Base-by-base conservation (phyloP, 1,140 invertebrate species). In the Tetranychus urticae region DNA sequence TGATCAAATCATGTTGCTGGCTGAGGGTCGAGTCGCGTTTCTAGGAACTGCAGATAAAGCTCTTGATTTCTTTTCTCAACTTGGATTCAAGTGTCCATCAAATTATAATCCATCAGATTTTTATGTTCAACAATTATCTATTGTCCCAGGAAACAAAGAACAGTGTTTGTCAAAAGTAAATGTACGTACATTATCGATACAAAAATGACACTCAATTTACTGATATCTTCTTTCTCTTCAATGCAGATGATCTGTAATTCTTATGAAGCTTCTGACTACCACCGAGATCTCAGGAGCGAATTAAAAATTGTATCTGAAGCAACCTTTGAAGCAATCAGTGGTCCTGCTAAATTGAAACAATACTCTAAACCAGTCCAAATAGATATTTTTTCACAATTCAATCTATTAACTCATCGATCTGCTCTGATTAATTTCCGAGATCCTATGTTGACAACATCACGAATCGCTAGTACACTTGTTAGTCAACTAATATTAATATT, bases 381-480 rank as follows among this genome's bases (percentile, higher is more conserved):
- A 47, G 23, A n/a, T 47, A 14, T 14, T 0, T 47, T 47, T 3
- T 3, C 80, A 62, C 92, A 97, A 73, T 91, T 96, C 70, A 72
- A 78, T 7, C 86, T 85, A 0, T 81, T 97, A 3, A 73, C 92
- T 3, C 93, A 88, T 88, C 75, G 91, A 56, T 89, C 86, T 14
- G 91, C 84, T 81, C 71, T 92, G 10, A 83, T 81, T 50, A 79
- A 88, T 34, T 78, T 86, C 12, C 87, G 92, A 70, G 89, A 96
- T 70, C 89, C 88, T 1, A 78, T 88, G 67, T 73, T 94, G 3
- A 82, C 93, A 58, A 85, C 82, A 81, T 85, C 92, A 55, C 77
- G 87, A 65, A 71, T 92, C 57, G 69, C 92, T 13, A 91, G 96
- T 72, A 89, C 86, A 14, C 74, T 89, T 63, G 88, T 93, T 74